Conservation (phyloP, 2,113 vertebrate genomes). For the Micromys minutus region DNA sequence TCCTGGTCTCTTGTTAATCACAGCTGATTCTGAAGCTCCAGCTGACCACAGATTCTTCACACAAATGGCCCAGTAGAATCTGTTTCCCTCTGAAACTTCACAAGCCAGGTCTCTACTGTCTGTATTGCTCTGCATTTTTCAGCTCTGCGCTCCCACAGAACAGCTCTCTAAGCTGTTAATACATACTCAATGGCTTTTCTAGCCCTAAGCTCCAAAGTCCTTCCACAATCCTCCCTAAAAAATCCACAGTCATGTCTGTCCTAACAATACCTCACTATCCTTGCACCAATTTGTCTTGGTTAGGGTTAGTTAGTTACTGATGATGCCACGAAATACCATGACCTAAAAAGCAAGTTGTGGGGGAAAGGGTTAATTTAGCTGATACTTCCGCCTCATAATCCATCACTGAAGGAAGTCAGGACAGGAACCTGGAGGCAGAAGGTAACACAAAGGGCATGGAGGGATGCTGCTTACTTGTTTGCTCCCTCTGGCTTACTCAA, state of each 20-base stretch:
- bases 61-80: background rate
- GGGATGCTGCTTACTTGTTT: background rate
- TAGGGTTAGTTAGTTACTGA: background rate
- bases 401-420: background rate
- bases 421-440: background rate
- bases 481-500: background rate
- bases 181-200: background rate
- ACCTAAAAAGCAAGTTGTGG: background rate
- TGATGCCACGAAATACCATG: background rate
- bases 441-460: background rate
- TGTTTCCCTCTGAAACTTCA: background rate
- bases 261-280: background rate
- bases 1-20: background rate
- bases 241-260: background rate
- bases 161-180: background rate
- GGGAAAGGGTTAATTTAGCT: background rate
- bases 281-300: background rate
- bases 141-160: background rate
- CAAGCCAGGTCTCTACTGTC: background rate
- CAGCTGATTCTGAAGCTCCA: background rate
- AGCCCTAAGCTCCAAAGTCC: background rate
- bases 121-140: background rate
- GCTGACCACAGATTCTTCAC: background rate
- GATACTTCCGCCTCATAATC: background rate
- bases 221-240: background rate